Percentiles rank a stretch among this genome's conserved stretches.
Evolutionary conservation across 2,797 vertebrate genomes (phyloP).

Genomic region (Crocodylus rhombifer): DNA sequence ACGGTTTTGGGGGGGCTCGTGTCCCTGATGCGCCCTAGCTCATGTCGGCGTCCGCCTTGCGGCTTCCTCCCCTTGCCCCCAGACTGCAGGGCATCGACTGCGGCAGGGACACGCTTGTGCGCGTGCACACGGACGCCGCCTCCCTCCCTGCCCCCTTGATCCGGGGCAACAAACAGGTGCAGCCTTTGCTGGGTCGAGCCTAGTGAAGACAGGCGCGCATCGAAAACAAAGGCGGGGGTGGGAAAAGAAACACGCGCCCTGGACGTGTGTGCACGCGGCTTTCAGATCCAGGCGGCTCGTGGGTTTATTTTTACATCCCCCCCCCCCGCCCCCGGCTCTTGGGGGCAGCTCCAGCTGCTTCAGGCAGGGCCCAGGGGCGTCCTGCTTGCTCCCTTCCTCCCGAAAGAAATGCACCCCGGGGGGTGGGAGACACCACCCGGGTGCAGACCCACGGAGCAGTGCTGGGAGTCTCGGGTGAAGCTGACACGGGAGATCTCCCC

Average conservation of each 20-base stretch:
- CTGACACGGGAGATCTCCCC: background rate
- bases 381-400: background rate
- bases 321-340: background rate
- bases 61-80: background rate
- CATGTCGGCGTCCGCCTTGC: too few relatives aligned
- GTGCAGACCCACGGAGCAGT: background rate
- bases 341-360: too few relatives aligned
- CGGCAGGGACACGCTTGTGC: background rate
- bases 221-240: too few relatives aligned
- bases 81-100: background rate
- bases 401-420: background rate
- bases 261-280: too few relatives aligned
- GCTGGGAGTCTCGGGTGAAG: background rate
- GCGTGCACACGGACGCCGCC: too few relatives aligned
- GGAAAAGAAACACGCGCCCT: too few relatives aligned
- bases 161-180: background rate
- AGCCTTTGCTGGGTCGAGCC: accelerated
- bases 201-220: background rate
- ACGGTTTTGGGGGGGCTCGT: too few relatives aligned
- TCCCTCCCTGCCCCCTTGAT: background rate
- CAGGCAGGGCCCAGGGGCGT: accelerated
- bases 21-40: too few relatives aligned
- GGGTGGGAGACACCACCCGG: accelerated
- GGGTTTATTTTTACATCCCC: background rate
- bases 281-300: too few relatives aligned